Percentiles rank a stretch among this genome's conserved stretches.
Evolutionary conservation across 2,797 vertebrate genomes (phyloP).

Genomic region (Synaphobranchus kaupii): DNA sequence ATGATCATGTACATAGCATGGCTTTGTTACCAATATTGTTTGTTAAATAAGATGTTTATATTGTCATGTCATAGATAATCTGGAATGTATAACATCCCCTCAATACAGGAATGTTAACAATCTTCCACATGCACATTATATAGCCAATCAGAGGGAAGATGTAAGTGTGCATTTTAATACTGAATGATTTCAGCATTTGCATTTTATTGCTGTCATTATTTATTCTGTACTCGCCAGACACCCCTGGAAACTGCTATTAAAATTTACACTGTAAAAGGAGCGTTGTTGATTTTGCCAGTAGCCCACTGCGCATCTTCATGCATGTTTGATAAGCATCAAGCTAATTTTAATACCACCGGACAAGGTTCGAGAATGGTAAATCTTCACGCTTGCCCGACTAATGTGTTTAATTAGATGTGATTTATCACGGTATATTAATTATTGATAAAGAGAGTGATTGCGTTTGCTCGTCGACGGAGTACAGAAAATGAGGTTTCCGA

Average conservation of each 20-base stretch:
- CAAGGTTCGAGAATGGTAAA: slow-evolving; percentile 50
- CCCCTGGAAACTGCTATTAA: neutral
- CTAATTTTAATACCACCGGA: slow-evolving; percentile 51
- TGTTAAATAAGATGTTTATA: neutral
- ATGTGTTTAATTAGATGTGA: slow-evolving; percentile 59
- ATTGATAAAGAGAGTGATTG: slow-evolving; percentile 53
- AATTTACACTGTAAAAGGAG: slow-evolving; percentile 36
- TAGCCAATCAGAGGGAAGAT: neutral
- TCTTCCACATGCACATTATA: neutral
- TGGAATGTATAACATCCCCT: neutral
- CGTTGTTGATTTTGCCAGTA: slow-evolving; percentile 43
- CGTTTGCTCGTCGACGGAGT: slow-evolving; percentile 44
- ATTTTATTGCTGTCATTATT: neutral
- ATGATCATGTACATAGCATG: neutral
- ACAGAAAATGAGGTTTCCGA: slow-evolving; percentile 46
- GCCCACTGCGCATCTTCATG: slow-evolving; percentile 31
- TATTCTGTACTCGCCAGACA: neutral
- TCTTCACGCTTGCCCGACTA: slow-evolving; percentile 47
- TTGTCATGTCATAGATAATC: neutral
- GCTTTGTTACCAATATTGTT: neutral
- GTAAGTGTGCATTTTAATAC: neutral
- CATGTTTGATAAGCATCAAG: slow-evolving; percentile 52
- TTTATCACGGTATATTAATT: slow-evolving; percentile 55
- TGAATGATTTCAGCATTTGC: neutral
- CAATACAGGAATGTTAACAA: neutral